Evolutionary conservation across 2,113 vertebrate species (phyloP).

Genomic region (Nannospalax galili): DNA sequence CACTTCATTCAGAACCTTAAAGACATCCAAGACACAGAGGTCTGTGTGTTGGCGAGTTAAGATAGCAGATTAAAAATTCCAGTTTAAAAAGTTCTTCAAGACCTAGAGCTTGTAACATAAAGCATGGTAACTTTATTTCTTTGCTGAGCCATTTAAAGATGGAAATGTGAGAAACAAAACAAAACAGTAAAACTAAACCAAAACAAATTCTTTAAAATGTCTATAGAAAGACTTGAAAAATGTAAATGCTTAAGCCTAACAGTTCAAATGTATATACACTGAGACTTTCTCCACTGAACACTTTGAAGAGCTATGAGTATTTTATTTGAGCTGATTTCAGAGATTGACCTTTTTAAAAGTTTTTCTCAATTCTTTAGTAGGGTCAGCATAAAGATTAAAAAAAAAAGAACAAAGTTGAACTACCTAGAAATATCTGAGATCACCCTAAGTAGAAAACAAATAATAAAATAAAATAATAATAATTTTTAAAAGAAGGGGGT

Average conservation of each 20-base stretch:
- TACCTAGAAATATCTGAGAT: slow-evolving; percentile 10
- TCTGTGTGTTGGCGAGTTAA: neutral
- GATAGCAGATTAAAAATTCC: neutral
- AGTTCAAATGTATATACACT: neutral
- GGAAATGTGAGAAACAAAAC: slow-evolving; percentile 48
- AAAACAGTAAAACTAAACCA: neutral
- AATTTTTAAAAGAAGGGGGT: too few species aligned
- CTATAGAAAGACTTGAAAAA: slow-evolving; percentile 14
- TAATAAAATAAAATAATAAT: too few species aligned
- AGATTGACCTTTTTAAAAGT: slow-evolving; percentile 24
- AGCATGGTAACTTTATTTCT: slow-evolving; percentile 6
- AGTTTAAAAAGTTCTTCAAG: neutral
- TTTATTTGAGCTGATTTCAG: slow-evolving; percentile 43
- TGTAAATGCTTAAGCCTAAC: neutral
- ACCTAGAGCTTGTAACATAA: slow-evolving; percentile 26
- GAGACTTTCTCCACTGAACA: slow-evolving; percentile 36
- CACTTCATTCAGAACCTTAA: neutral
- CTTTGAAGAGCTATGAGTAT: neutral
- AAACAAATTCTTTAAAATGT: neutral
- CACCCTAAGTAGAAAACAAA: neutral
- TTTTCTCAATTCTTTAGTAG: neutral
- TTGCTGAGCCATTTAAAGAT: neutral
- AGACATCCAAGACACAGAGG: neutral
- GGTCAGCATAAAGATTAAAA: neutral
- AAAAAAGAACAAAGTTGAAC: neutral